A percentile compares a stretch with the other conserved stretches of the same genome.
Conservation (phyloP, 30 jellyfish, hydroid and myxozoan species). For the Turritopsis dohrnii region DNA sequence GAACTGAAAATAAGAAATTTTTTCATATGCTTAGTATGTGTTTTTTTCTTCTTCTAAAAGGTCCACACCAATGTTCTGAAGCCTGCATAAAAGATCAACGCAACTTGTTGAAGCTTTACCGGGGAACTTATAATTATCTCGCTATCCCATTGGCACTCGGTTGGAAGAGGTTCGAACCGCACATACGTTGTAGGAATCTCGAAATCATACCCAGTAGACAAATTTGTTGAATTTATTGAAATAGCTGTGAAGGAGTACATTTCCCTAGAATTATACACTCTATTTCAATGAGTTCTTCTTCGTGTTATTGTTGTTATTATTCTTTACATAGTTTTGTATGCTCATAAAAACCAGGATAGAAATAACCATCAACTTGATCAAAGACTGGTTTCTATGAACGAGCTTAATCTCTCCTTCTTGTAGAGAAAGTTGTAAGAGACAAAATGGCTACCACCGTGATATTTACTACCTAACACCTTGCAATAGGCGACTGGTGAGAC, state of each 20-base stretch:
- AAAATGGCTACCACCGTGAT: conserved; percentile 62
- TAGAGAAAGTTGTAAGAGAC: conserved; percentile 32
- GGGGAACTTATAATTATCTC: conserved; percentile 29
- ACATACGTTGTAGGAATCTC: too few species aligned
- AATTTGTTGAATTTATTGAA: too few species aligned
- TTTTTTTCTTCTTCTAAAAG: conserved; percentile 26
- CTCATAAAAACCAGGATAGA: too few species aligned
- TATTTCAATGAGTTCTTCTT: too few species aligned
- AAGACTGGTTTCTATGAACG: too few species aligned
- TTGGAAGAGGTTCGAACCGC: conserved; percentile 98
- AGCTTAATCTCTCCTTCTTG: too few species aligned
- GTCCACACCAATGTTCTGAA: conserved; percentile 55
- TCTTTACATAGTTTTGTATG: too few species aligned
- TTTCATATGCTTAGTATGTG: not conserved
- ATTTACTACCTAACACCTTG: conserved; percentile 85
- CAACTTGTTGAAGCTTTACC: conserved; percentile 18
- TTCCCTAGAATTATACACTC: too few species aligned
- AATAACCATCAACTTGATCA: too few species aligned
- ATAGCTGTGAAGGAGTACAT: too few species aligned
- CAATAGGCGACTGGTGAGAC: conserved; percentile 57
- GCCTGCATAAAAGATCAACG: conserved; percentile 35
- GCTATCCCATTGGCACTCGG: conserved; percentile 76
- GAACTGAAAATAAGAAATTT: not conserved
- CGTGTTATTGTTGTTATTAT: too few species aligned
- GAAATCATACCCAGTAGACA: too few species aligned